Conservation (phyloP, 2,888 invertebrate species). For the Napeogenes inachia region DNA sequence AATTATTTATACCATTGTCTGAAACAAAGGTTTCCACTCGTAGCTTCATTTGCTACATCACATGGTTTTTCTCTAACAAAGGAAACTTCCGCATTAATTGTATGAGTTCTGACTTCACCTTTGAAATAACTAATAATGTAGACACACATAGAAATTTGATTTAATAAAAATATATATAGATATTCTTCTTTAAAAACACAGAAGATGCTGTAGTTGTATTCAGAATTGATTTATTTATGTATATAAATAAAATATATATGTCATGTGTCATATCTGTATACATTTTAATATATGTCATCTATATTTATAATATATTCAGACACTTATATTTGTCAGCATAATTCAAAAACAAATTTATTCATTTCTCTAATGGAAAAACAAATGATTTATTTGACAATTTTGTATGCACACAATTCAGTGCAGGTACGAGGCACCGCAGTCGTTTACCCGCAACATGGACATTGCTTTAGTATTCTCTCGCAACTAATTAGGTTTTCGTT, state of each 20-base stretch:
- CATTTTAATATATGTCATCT: too few relatives aligned
- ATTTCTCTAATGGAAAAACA: neutral
- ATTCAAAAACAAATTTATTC: neutral
- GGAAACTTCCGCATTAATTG: slow-evolving; percentile 13
- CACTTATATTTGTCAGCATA: neutral
- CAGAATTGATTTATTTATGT: too few relatives aligned
- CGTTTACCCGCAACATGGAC: slow-evolving; percentile 8
- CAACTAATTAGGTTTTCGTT: slow-evolving; percentile 14
- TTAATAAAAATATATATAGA: too few relatives aligned
- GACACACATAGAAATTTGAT: neutral
- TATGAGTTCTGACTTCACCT: slow-evolving; percentile 6
- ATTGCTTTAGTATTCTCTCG: slow-evolving; percentile 13
- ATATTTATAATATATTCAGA: too few relatives aligned
- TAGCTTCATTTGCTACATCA: slow-evolving; percentile 15
- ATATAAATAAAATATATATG: too few relatives aligned
- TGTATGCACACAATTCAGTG: neutral
- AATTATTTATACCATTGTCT: slow-evolving; percentile 18
- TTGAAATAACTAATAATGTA: slow-evolving; percentile 1
- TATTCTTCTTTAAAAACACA: too few relatives aligned
- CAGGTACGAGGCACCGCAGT: slow-evolving; percentile 1
- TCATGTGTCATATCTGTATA: too few relatives aligned
- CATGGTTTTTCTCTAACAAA: slow-evolving; percentile 10
- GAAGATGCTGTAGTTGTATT: neutral
- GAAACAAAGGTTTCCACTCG: slow-evolving; percentile 8
- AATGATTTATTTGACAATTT: neutral